phyloP scores from a whole-genome alignment of 2,113 vertebrate species.

The Zosterops japonicus region DNA sequence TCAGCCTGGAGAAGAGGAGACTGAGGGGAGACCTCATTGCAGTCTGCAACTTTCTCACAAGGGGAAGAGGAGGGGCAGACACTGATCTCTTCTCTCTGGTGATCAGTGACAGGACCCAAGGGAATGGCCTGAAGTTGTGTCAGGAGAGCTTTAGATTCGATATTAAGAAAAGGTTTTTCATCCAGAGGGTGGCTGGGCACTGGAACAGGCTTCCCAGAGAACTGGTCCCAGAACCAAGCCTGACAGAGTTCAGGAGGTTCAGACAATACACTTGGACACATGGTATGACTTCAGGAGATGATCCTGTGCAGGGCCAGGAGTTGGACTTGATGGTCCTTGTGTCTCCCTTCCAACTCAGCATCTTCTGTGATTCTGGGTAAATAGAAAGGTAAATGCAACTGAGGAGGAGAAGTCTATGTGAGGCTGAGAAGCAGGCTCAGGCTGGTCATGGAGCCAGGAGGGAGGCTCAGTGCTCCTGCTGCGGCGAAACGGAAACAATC shows the following conservation, averaged over 20 bases:
- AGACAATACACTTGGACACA: not conserved
- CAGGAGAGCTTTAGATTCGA: not conserved
- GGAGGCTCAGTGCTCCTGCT: not conserved
- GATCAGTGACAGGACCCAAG: not conserved
- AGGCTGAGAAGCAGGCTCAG: not conserved
- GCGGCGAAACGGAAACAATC: accelerated
- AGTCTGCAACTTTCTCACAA: not conserved
- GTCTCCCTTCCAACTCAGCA: not conserved
- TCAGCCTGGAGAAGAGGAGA: not conserved
- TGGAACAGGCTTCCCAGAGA: not conserved
- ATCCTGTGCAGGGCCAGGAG: not conserved
- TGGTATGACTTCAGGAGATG: not conserved
- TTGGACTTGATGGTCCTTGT: not conserved
- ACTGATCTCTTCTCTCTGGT: not conserved
- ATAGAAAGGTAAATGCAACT: not conserved
- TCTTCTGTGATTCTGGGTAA: not conserved
- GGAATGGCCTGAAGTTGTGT: not conserved
- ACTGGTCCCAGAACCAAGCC: not conserved
- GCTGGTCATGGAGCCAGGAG: not conserved
- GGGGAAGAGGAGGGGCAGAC: not conserved
- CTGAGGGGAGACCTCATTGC: not conserved
- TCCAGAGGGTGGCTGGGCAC: not conserved
- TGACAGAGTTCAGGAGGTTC: not conserved
- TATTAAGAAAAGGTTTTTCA: not conserved
- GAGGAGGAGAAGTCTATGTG: not conserved